Base-by-base conservation (phyloP, 2,888 invertebrate species). In the Calameuta filiformis region DNA sequence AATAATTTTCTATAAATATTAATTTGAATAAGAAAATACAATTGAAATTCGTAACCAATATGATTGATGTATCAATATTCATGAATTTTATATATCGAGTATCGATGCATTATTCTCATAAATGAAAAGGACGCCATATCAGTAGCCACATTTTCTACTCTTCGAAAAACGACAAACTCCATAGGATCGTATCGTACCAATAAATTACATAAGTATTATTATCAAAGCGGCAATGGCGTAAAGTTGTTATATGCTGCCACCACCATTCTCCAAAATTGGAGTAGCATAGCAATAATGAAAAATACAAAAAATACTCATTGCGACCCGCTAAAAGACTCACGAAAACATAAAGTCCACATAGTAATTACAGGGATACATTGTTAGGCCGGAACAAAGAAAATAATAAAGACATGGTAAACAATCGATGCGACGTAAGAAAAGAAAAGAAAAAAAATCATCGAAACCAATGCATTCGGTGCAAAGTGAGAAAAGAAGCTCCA, bases 241-340 rank as follows among this genome's bases (percentile, higher is more conserved):
- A 2, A 71, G 31, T 71, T 34, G 71, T 71, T 79, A 81, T 77
- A 75, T 82, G 86, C 86, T 86, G 86, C 86, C 86, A 86, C 86
- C 86, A 86, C 76, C 86, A 85, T 83, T 80, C 34, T 35, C 33
- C n/a, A 15, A 73, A 35, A 74, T 69, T 40, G 31, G 23, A n/a
- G 69, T 12, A 74, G 69, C 23, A 56, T 9, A 9, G 56, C 0
- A 56, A 56, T 56, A 56, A 56, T 56, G 4, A 40, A 40, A 40
- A 40, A 15, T 15, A 15, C 9, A 40, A 40, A 40, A 40, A 40
- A 56, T 9, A 23, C 56, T 56, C 23, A 23, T 56, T 9, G 15
- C 56, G 56, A 9, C 6, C 23, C 23, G 1, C 23, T 23, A 56
- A 23, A 23, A 56, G 56, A 23, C 23, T 56, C 56, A 56, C 23